Conservation (phyloP, 2,113 vertebrate species). For the Taurulus bubalis region DNA sequence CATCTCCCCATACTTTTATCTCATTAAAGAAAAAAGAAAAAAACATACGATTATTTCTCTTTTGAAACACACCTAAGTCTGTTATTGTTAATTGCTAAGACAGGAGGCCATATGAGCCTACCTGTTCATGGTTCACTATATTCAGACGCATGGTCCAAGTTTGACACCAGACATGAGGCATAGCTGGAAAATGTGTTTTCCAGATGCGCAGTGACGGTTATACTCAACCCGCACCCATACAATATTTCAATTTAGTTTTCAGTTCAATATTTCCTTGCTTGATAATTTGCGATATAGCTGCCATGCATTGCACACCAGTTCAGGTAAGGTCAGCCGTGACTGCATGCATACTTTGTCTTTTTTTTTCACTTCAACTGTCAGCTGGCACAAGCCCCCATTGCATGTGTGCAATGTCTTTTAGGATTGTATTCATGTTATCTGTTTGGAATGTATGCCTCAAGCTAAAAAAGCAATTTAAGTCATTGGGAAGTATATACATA, state of each 20-base stretch:
- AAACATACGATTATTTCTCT: too few relatives aligned
- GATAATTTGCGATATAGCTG: constrained; percentile 17
- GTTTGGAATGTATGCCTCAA: not conserved
- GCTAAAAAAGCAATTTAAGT: not conserved
- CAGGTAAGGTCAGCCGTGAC: constrained; percentile 19
- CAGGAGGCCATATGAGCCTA: not conserved
- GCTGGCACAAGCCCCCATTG: not conserved
- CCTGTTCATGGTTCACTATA: constrained; percentile 21
- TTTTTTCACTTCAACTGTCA: not conserved
- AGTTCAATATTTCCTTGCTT: too few relatives aligned
- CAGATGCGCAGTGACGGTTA: not conserved
- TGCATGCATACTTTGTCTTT: not conserved
- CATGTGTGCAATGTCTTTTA: not conserved
- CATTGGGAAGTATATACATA: not conserved
- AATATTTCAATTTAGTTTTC: not conserved
- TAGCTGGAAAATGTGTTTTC: constrained; percentile 3
- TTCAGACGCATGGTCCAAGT: constrained; percentile 9
- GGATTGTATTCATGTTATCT: not conserved
- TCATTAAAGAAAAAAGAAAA: too few relatives aligned
- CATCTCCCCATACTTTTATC: not conserved
- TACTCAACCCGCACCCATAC: not conserved
- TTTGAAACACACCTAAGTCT: not conserved
- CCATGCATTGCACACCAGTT: not conserved
- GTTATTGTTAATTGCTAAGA: not conserved
- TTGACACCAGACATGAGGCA: not conserved